Base-by-base conservation (phyloP, 2,113 vertebrate species). In the Rhinichthys klamathensis region DNA sequence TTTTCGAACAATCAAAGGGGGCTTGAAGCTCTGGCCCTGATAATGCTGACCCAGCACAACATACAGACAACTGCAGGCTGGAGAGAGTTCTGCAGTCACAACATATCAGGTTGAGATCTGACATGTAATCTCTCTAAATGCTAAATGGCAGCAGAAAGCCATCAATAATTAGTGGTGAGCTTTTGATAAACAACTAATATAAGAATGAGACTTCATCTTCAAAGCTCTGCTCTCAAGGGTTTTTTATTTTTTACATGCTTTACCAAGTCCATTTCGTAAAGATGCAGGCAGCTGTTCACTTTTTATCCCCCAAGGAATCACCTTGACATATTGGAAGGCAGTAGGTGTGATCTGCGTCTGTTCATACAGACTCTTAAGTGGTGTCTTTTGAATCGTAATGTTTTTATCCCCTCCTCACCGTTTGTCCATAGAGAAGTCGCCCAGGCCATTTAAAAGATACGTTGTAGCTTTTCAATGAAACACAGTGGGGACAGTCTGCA, bases 11-110 rank as follows among this genome's bases (percentile, higher is more conserved):
- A 76, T 75, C 46, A 63, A 84, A 51, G 73, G 41, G 27, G 32
- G 41, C 11, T 83, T 79, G 67, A 86, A 86, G 56, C 72, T 27
- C 12, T 83, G 80, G 82, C 49, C 80, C 81, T 81, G 75, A 76
- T 84, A 85, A 10, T 78, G 65, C 74, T 80, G 46, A 79, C 63
- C n/a, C 23, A 61, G 56, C 58, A 63, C n/a, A 80, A 63, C 58
- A 80, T 46, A 80, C 77, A 80, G 56, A 80, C 38, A 84, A 75
- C 58, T 61, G 56, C n/a, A 51, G 18, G 15, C 58, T 3, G 10
- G 21, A 16, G 38, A 88, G 44, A 70, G 12, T n/a, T 63, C 21
- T 25, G 25, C 27, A 51, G 25, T 54, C 74, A 61, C 56, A 61
- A 44, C 56, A 46, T 41, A 49, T 77, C 60, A 84, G 44, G 23